A percentile compares a stretch with the other conserved stretches of the same genome.
phyloP scores from a whole-genome alignment of 2,888 invertebrate genomes.

The Latrodectus hesperus region DNA sequence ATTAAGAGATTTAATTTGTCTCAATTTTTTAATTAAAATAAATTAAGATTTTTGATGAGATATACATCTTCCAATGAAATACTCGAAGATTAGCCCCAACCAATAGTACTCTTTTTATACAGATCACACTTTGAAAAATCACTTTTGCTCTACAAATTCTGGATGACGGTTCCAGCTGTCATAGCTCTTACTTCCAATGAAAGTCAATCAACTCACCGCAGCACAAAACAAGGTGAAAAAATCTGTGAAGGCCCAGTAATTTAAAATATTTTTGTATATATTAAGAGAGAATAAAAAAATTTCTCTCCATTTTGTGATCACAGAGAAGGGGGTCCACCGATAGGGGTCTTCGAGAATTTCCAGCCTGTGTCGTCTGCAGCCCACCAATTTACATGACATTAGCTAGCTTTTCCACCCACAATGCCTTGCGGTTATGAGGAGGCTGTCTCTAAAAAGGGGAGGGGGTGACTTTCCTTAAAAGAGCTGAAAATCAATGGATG shows the following conservation, averaged over 20 bases:
- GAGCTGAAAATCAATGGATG: constrained; percentile 62
- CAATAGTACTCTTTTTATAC: no score
- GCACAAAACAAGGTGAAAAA: background rate
- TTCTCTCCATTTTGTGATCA: no score
- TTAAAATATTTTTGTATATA: constrained; percentile 46
- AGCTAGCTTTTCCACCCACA: constrained; percentile 60
- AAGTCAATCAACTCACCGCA: constrained; percentile 30
- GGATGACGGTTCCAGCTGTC: no score
- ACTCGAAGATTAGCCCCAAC: no score
- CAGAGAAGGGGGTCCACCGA: background rate
- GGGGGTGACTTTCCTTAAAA: constrained; percentile 33
- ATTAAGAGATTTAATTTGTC: no score
- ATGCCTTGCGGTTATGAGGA: constrained; percentile 64
- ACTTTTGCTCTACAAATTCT: no score
- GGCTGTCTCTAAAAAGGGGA: constrained; percentile 21
- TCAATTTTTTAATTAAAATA: no score
- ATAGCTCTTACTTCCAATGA: no score
- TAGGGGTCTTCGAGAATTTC: constrained; percentile 15
- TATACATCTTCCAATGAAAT: no score
- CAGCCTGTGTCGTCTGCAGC: constrained; percentile 62
- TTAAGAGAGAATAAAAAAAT: background rate
- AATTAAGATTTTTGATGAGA: no score
- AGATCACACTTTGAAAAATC: no score
- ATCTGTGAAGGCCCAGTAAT: background rate
- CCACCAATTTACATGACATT: constrained; percentile 69